A percentile compares a stretch with the other conserved stretches of the same genome.
These are phyloP conservation scores for Nothobranchius furzeri DNA, from an alignment of 2,113 vertebrate species.

Conservation along the genomic window DNA sequence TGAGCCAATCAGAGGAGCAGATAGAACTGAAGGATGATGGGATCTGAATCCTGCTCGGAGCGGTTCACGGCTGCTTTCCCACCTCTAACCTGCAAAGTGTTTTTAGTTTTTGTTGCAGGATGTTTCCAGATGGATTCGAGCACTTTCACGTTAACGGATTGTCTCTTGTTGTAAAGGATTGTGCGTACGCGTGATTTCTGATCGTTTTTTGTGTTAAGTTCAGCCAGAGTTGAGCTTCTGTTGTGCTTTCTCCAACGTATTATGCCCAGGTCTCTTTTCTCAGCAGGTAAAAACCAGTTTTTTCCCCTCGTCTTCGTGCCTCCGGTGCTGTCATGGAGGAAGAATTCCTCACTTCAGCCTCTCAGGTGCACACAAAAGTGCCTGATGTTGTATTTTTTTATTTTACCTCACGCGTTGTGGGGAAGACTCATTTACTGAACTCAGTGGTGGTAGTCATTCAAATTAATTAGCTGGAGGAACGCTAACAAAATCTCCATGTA, in stretches of 20 bases:
- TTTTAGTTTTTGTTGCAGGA: too few relatives aligned
- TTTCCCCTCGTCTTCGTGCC: constrained; percentile 12
- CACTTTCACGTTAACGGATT: not conserved
- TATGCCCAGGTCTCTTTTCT: not conserved
- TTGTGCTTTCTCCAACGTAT: not conserved
- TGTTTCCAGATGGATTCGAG: not conserved
- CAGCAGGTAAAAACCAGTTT: constrained; percentile 45
- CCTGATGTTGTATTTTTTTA: constrained; percentile 49
- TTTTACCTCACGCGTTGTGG: constrained; percentile 52
- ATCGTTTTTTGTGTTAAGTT: not conserved
- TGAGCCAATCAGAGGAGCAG: not conserved
- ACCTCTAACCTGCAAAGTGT: too few relatives aligned
- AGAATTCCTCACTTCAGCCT: constrained; percentile 9
- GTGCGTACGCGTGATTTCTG: not conserved
- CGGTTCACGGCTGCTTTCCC: too few relatives aligned
- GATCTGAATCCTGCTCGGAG: too few relatives aligned
- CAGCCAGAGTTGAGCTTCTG: not conserved
- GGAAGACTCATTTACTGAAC: constrained; percentile 52
- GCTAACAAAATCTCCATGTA: constrained; percentile 67
- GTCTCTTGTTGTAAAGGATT: too few relatives aligned
- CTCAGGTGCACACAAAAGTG: constrained; percentile 57
- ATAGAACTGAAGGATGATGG: not conserved
- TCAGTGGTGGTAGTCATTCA: constrained; percentile 63
- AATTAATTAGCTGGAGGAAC: constrained; percentile 74
- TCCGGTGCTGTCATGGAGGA: constrained; percentile 16